phyloP scores from a whole-genome alignment of 2,113 vertebrate species.

The Ifrita kowaldi region DNA sequence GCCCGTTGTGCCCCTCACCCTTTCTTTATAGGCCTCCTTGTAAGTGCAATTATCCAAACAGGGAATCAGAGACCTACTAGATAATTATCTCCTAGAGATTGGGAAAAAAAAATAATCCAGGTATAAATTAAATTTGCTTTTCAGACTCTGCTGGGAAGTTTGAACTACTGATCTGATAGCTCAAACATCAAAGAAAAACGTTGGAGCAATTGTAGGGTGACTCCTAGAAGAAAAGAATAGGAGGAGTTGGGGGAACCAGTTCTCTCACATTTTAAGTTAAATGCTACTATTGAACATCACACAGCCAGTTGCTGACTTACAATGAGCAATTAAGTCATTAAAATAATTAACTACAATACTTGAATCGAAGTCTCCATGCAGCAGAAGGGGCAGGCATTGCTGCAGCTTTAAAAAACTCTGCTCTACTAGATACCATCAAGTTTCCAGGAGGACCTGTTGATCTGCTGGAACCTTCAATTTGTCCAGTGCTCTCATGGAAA shows the following conservation, averaged over 20 bases:
- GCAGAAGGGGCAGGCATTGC: background rate
- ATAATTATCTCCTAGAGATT: background rate
- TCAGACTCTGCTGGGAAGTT: background rate
- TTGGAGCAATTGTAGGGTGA: background rate
- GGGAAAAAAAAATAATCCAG: background rate
- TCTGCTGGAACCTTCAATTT: background rate
- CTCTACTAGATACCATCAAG: background rate
- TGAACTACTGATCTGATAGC: background rate
- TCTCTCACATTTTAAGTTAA: background rate
- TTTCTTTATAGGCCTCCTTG: background rate
- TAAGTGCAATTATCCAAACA: background rate
- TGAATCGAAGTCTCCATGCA: background rate
- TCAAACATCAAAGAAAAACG: background rate
- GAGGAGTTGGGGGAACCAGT: background rate
- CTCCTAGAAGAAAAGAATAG: background rate
- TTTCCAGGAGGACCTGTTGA: background rate
- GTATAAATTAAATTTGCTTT: slow-evolving; percentile 21
- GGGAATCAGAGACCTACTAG: background rate
- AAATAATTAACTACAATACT: background rate
- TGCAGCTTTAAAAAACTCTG: background rate
- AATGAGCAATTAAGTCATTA: background rate
- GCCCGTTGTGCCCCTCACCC: background rate
- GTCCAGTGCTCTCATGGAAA: background rate
- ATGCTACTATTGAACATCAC: background rate
- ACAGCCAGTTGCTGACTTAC: background rate